A percentile compares a stretch with the other conserved stretches of the same genome.
phyloP scores from a whole-genome alignment of 2,888 invertebrate species.

The Caenorhabditis macrosperma region DNA sequence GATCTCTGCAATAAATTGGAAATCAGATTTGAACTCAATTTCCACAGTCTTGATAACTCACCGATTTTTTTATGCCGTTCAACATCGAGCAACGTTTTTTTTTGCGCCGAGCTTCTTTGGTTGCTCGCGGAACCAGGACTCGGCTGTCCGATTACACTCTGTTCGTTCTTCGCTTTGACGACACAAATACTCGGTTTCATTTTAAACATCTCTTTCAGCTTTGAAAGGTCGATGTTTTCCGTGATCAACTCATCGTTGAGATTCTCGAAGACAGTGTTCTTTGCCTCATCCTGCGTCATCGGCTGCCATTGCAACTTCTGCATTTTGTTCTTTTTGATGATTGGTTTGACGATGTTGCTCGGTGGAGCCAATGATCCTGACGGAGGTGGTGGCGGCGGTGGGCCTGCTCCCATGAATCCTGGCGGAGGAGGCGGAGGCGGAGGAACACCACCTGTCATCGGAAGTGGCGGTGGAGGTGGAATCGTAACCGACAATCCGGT shows the following conservation, averaged over 20 bases:
- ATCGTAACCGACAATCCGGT: conserved; percentile 48
- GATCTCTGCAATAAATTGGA: conserved; percentile 86
- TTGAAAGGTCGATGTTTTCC: conserved; percentile 91
- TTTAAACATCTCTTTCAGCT: conserved; percentile 97
- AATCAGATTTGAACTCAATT: conserved; percentile 6
- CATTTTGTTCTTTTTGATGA: conserved; percentile 90
- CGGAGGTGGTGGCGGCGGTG: conserved; percentile 80
- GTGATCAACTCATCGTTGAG: conserved; percentile 94
- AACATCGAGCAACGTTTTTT: conserved; percentile 88
- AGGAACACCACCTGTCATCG: conserved; percentile 27
- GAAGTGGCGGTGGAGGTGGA: conserved; percentile 63
- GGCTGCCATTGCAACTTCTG: conserved; percentile 99
- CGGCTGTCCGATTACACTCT: conserved; percentile 40
- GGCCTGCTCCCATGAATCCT: conserved; percentile 42
- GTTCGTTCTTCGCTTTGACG: conserved; percentile 39
- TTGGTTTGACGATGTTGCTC: conserved; percentile 87
- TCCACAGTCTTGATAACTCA: conserved; percentile 82
- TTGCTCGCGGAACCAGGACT: conserved; percentile 55
- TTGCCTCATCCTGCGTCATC: conserved; percentile 95
- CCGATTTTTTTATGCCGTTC: conserved; percentile 95
- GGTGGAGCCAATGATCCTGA: conserved; percentile 82
- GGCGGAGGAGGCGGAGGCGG: conserved; percentile 68
- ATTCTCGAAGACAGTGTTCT: conserved; percentile 98
- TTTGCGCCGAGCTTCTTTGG: conserved; percentile 52
- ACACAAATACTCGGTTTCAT: conserved; percentile 80